Conservation (phyloP, 2,888 invertebrate species). For the Electrophaes corylata region DNA sequence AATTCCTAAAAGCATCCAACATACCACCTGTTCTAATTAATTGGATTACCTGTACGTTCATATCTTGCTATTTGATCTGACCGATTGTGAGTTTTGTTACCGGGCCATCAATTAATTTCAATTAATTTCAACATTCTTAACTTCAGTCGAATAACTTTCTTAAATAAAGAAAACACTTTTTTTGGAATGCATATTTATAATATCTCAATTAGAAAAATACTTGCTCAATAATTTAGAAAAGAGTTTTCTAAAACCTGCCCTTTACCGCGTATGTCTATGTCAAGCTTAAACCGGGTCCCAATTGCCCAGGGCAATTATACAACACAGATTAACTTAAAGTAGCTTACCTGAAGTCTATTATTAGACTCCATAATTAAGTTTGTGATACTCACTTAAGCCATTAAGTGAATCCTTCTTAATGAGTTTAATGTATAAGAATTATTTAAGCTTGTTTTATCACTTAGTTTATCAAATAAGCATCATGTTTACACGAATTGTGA, state of each 20-base stretch:
- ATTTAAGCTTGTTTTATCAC: slow-evolving; percentile 13
- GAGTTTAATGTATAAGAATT: slow-evolving; percentile 27
- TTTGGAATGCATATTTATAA: neutral
- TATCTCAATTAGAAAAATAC: slow-evolving; percentile 2
- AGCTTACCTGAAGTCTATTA: slow-evolving; percentile 19
- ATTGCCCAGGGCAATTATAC: slow-evolving; percentile 22
- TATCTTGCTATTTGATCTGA: neutral
- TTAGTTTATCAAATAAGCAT: slow-evolving; percentile 5
- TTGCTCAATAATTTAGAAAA: neutral
- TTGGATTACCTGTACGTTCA: neutral
- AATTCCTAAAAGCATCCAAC: neutral
- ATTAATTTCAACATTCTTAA: too few relatives aligned
- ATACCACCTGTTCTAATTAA: neutral
- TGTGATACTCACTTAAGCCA: slow-evolving; percentile 23
- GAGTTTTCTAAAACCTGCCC: slow-evolving; percentile 13
- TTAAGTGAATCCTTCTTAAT: slow-evolving; percentile 28
- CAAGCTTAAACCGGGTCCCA: slow-evolving; percentile 15
- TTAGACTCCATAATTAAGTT: slow-evolving; percentile 31
- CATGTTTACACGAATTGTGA: neutral
- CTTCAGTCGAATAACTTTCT: too few relatives aligned
- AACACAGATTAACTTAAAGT: slow-evolving; percentile 19
- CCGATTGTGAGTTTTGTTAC: neutral
- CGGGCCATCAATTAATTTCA: neutral
- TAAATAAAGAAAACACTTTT: too few relatives aligned
- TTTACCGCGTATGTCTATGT: slow-evolving; percentile 6